Conservation (phyloP, 2,797 vertebrate species). For the Acridotheres tristis region DNA sequence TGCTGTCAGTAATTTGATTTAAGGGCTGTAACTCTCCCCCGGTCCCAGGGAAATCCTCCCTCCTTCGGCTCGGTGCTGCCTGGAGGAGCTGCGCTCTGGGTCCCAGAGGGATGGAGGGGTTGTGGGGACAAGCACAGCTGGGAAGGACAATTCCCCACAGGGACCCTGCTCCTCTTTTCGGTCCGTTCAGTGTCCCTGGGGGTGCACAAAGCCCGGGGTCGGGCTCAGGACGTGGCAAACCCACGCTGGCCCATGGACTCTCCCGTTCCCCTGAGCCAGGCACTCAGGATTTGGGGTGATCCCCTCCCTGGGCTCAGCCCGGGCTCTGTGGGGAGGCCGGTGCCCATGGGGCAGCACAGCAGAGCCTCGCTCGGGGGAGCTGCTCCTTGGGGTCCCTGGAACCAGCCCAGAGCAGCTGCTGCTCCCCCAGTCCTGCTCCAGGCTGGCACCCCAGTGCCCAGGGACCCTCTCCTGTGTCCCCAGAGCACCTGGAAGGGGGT, state of each 20-base stretch:
- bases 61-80: neutral
- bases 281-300: neutral
- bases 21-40: neutral
- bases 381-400: neutral
- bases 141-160: neutral
- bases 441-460: rapidly evolving
- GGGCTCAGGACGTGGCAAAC: neutral
- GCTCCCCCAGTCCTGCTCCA: neutral
- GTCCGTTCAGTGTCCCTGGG: too few relatives aligned
- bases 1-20: slow-evolving; percentile 21
- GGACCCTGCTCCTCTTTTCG: too few relatives aligned
- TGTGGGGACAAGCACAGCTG: neutral
- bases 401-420: neutral
- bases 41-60: neutral
- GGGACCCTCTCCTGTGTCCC: too few relatives aligned
- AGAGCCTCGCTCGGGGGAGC: neutral
- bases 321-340: rapidly evolving
- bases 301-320: neutral
- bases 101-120: neutral
- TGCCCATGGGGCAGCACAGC: neutral
- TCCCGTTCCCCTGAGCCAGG: rapidly evolving
- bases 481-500: rapidly evolving
- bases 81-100: neutral
- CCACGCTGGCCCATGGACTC: neutral
- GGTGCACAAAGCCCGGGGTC: rapidly evolving